Base-by-base conservation (phyloP, 2,797 vertebrate genomes). In the Sebastes matsubarae region DNA sequence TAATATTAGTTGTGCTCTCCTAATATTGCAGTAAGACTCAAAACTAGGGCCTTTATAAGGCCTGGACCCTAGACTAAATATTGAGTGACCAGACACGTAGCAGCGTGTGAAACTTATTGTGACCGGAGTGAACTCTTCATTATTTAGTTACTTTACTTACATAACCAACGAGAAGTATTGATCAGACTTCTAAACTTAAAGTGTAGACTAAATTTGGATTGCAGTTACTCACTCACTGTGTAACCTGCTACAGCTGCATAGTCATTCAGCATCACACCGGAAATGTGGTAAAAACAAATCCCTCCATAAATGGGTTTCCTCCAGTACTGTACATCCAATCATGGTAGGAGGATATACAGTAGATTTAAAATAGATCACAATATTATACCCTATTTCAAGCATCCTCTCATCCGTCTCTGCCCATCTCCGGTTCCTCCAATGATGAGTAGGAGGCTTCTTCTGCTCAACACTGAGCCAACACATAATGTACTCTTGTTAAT, bases 391-490 rank as follows among this genome's bases (percentile, higher is more conserved):
- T 1, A 14, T 78, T 87, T 82, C 72, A 69, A 78, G 68, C 73
- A 79, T 81, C 75, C 79, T 82, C 32, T 29, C 59, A 20, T 1
- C 20, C 1, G 0, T 81, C 77, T 87, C 46, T 65, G 38, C 71
- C 61, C 57, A 32, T 83, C 66, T 72, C 38, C 20, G 38, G 59
- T 71, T 89, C 77, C 87, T 89, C 80, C 50, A n/a, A 80, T 87
- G 78, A 87, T 72, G 86, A 86, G 87, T 87, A 81, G 90, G 90
- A 90, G 84, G 89, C 50, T 76, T 73, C 77, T 68, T 88, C 82
- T 79, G 77, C 77, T 32, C 58, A 74, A 61, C 52, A 63, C 63
- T 32, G 59, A 85, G 75, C 74, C 69, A 73, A 77, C 77, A 77
- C 68, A 75, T 72, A 77, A 84, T 73, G 65, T 69, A 77, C 81